Evolutionary conservation across 2,888 invertebrate genomes (phyloP).

Genomic region (Dicyrtomina minuta): DNA sequence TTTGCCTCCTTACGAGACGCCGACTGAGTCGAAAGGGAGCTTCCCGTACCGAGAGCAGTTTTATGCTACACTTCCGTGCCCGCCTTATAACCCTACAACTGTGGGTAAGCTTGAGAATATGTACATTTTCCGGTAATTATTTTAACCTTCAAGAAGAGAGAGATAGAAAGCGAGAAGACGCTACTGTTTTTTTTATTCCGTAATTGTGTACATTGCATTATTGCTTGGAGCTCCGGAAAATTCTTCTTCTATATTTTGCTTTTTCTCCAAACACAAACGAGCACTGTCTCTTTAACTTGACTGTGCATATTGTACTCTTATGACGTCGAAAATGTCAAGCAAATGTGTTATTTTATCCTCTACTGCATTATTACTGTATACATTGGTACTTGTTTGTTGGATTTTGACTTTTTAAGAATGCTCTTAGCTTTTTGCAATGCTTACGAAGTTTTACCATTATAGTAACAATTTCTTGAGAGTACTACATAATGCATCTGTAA

Average conservation of each 20-base stretch:
- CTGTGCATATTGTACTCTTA: too few species aligned
- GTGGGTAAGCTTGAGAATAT: conserved; percentile 13
- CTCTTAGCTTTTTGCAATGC: too few species aligned
- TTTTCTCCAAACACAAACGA: too few species aligned
- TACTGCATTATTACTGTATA: too few species aligned
- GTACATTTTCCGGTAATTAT: background rate
- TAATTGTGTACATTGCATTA: background rate
- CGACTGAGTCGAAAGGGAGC: background rate
- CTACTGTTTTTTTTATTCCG: background rate
- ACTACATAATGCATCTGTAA: too few species aligned
- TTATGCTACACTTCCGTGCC: conserved; percentile 44
- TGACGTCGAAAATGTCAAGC: too few species aligned
- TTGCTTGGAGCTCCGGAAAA: background rate
- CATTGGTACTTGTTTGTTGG: too few species aligned
- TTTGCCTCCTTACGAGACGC: conserved; percentile 6
- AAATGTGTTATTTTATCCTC: too few species aligned
- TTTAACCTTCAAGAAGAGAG: background rate
- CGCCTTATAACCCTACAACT: conserved; percentile 35
- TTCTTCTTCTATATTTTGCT: background rate
- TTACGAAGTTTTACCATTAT: too few species aligned
- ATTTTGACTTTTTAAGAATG: too few species aligned
- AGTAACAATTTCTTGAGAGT: too few species aligned
- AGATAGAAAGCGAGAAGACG: background rate
- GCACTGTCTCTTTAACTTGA: too few species aligned
- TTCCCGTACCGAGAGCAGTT: conserved; percentile 36